Percentiles rank a stretch among this genome's conserved stretches.
phyloP scores from a whole-genome alignment of 2,797 vertebrate species.

The Microctenopoma lineatum region DNA sequence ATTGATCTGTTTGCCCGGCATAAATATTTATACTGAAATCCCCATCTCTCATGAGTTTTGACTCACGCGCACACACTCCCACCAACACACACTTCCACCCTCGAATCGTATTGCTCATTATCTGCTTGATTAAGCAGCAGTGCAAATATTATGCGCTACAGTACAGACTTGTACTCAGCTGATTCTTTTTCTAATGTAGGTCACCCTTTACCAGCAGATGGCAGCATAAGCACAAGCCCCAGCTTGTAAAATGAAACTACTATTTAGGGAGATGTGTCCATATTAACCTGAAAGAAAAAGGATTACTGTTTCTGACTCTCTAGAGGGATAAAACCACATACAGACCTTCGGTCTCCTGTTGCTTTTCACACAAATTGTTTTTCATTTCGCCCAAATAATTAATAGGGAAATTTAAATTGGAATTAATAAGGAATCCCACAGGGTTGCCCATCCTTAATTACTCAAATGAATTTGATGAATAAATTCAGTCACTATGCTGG shows the following conservation, averaged over 20 bases:
- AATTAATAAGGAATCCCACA: constrained; percentile 43
- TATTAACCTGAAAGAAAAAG: constrained; percentile 30
- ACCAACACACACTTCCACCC: constrained; percentile 34
- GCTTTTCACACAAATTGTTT: constrained; percentile 28
- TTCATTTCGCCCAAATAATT: constrained; percentile 52
- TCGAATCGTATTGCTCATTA: constrained; percentile 73
- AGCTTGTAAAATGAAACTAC: neutral
- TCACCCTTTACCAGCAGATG: constrained; percentile 63
- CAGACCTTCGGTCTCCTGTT: constrained; percentile 37
- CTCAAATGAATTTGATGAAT: constrained; percentile 53
- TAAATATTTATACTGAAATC: constrained; percentile 77
- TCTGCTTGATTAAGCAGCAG: constrained; percentile 77
- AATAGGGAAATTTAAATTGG: constrained; percentile 26
- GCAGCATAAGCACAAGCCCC: constrained; percentile 65
- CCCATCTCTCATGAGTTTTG: constrained; percentile 50
- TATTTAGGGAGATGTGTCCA: constrained; percentile 20
- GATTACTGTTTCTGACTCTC: constrained; percentile 25
- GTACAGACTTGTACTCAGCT: constrained; percentile 25
- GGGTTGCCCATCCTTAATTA: constrained; percentile 58
- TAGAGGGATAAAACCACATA: constrained; percentile 37
- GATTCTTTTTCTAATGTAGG: constrained; percentile 5
- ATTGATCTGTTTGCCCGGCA: constrained; percentile 79
- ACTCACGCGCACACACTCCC: constrained; percentile 46
- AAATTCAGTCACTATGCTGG: constrained; percentile 30
- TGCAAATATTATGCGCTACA: constrained; percentile 70